These are phyloP conservation scores for Myxocyprinus asiaticus DNA, from an alignment of 2,113 vertebrate genomes.

Conservation along the genomic window DNA sequence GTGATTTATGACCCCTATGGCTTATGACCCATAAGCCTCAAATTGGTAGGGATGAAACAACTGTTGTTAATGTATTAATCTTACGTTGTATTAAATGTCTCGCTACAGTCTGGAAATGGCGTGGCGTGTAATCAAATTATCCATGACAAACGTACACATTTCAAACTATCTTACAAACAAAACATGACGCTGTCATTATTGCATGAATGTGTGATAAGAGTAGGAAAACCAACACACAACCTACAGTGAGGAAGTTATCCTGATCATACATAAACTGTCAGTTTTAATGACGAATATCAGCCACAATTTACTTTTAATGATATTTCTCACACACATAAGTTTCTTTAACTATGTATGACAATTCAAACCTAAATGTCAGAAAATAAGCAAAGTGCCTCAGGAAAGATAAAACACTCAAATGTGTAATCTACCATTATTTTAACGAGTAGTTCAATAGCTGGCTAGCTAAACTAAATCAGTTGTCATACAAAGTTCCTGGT, in stretches of 20 bases:
- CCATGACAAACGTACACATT: slow-evolving; percentile 15
- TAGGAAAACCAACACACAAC: neutral
- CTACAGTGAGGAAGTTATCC: neutral
- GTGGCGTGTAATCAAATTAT: neutral
- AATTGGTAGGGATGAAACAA: no score
- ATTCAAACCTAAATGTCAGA: neutral
- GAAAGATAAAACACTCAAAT: neutral
- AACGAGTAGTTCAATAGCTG: neutral
- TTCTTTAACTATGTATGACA: neutral
- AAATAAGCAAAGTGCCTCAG: neutral
- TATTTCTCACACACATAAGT: neutral
- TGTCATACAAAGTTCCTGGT: neutral
- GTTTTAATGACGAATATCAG: neutral
- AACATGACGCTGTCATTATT: neutral
- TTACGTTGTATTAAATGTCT: no score
- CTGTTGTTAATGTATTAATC: no score
- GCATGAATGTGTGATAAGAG: neutral
- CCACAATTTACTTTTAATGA: neutral
- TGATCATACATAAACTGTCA: neutral
- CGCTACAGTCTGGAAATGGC: neutral
- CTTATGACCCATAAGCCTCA: no score
- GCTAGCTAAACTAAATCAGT: neutral
- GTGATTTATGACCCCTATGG: no score
- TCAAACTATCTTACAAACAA: slow-evolving; percentile 8
- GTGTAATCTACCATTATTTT: neutral